phyloP scores from a whole-genome alignment of 2,113 vertebrate species.

The Alectura lathami region DNA sequence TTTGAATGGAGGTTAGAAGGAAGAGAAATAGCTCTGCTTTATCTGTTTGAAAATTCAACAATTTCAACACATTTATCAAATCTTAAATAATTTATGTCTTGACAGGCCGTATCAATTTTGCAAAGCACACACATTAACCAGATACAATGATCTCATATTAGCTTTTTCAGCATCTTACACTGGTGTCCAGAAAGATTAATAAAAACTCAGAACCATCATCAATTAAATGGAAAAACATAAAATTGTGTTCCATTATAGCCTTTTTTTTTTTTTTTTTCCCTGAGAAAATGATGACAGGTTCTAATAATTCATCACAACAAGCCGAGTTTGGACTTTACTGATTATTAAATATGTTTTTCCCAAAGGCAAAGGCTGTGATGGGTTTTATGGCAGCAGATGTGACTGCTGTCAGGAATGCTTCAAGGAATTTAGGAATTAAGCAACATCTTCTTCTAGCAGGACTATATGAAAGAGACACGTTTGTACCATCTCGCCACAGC shows the following conservation, averaged over 20 bases:
- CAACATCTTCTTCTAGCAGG: constrained; percentile 55
- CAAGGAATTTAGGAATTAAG: constrained; percentile 68
- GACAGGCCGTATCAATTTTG: constrained; percentile 78
- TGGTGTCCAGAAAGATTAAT: constrained; percentile 76
- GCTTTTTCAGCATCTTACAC: constrained; percentile 75
- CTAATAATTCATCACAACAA: constrained; percentile 91
- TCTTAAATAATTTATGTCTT: constrained; percentile 79
- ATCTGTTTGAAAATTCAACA: constrained; percentile 70
- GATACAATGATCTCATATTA: constrained; percentile 78
- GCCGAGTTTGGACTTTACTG: constrained; percentile 88
- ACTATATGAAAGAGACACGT: neutral
- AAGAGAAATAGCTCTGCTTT: constrained; percentile 69
- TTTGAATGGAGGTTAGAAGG: neutral
- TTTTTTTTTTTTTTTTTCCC: constrained; percentile 74
- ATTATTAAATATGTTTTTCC: constrained; percentile 88
- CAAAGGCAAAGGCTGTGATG: constrained; percentile 63
- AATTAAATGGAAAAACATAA: constrained; percentile 74
- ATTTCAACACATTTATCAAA: constrained; percentile 80
- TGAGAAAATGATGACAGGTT: constrained; percentile 80
- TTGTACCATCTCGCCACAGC: neutral
- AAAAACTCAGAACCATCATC: constrained; percentile 75
- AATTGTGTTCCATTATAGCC: constrained; percentile 76
- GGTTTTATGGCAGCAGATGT: constrained; percentile 87
- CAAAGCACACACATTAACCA: constrained; percentile 73
- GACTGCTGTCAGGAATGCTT: constrained; percentile 80